Percentiles rank a stretch among this genome's conserved stretches.
phyloP scores from a whole-genome alignment of 2,797 vertebrate genomes.

The Heterohyrax brucei region DNA sequence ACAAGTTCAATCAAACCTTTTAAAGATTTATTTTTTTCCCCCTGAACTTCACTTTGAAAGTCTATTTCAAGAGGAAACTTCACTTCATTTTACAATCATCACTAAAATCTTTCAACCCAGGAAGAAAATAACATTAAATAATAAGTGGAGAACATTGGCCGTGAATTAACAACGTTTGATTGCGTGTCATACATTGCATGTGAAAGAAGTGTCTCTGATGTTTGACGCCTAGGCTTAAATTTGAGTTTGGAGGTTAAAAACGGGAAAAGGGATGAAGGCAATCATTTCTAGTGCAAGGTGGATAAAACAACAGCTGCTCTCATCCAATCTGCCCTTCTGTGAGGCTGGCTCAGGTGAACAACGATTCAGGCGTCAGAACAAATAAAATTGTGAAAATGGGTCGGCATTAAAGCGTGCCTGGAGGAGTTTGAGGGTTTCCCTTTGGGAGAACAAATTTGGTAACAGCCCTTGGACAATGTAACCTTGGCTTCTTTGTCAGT shows the following conservation, averaged over 20 bases:
- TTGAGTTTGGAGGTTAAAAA: not conserved
- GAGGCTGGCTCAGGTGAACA: slow-evolving; percentile 22
- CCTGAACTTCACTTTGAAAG: slow-evolving; percentile 69
- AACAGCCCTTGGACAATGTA: slow-evolving; percentile 65
- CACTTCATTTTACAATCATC: slow-evolving; percentile 59
- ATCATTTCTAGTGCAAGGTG: not conserved
- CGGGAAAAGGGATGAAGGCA: slow-evolving; percentile 22
- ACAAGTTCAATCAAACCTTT: slow-evolving; percentile 76
- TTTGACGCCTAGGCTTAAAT: not conserved
- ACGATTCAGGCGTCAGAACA: slow-evolving; percentile 58
- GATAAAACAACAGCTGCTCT: not conserved
- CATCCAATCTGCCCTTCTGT: not conserved
- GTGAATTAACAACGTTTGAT: not conserved
- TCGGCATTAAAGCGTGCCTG: slow-evolving; percentile 65
- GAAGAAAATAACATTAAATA: slow-evolving; percentile 69
- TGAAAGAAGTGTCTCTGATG: not conserved
- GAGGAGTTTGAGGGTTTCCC: slow-evolving; percentile 59
- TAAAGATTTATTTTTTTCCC: slow-evolving; percentile 51
- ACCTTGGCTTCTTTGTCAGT: slow-evolving; percentile 61
- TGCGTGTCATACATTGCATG: not conserved
- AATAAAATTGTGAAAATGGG: slow-evolving; percentile 70
- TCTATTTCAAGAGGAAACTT: slow-evolving; percentile 68
- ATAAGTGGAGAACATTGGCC: not conserved
- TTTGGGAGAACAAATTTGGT: slow-evolving; percentile 72
- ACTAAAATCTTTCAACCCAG: slow-evolving; percentile 68